Base-by-base conservation (phyloP, 2,888 invertebrate genomes). In the Agrochola macilenta region DNA sequence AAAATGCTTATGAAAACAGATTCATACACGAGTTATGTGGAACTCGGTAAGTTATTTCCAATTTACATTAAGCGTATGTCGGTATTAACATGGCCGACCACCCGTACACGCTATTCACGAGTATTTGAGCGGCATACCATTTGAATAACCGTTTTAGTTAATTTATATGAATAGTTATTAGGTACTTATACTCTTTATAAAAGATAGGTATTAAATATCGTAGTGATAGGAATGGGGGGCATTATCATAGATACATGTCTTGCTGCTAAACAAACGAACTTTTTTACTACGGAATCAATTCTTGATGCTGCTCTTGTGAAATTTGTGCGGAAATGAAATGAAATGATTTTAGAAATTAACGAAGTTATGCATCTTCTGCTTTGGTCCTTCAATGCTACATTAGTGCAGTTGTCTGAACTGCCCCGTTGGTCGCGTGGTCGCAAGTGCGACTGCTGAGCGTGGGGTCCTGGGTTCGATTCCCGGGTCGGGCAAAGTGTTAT, bases 21-120 rank as follows among this genome's bases (percentile, higher is more conserved):
- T 26, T 49, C 35, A 78, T 78, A 39, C 26, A 26, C 57, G 46
- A 76, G 20, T 78, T 57, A 78, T 39, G 12, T 39, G 46, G 54
- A 26, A 57, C n/a, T 49, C 8, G 0, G 23, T 39, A 49, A 77
- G 65, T 76, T 77, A 76, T 76, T 76, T 78, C 49, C 35, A 78
- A 65, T 76, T 76, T 65, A 65, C 54, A 65, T 76, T 63, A 35
- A 57, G 54, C 78, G 78, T 54, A 78, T 65, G 65, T 66, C 11
- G 49, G 57, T 61, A 43, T 12, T 49, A 60, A 71, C 54, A 75
- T 69, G 68, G 68, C 2, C 46, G 20, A 49, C 66, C 26, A 76
- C 58, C 69, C 20, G 39, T 49, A 60, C 74, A 77, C 58, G 72
- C 71, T 14, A 84, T 69, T 68, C 43, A 54, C 52, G 30, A 52